Percentiles rank a stretch among this genome's conserved stretches.
Evolutionary conservation across 1,140 invertebrate species (phyloP).

Genomic region (Neodiprion fabricii): DNA sequence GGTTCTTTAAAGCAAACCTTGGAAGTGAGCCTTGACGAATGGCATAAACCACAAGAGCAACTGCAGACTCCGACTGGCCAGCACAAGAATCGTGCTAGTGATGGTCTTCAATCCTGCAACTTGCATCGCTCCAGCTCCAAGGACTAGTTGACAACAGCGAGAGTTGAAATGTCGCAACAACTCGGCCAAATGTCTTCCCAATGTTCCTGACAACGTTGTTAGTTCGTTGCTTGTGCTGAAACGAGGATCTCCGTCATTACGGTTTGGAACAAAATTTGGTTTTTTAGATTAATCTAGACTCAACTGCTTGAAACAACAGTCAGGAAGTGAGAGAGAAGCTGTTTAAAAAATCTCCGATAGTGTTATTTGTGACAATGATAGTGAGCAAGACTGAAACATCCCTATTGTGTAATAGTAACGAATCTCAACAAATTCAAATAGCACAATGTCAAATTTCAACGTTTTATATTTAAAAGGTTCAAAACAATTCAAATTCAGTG

Average conservation of each 20-base stretch:
- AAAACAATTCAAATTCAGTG: too few relatives aligned
- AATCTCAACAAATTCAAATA: too few relatives aligned
- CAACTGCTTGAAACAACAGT: too few relatives aligned
- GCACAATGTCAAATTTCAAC: too few relatives aligned
- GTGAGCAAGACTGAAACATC: too few relatives aligned
- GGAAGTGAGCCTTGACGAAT: conserved; percentile 73
- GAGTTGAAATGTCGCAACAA: conserved; percentile 91
- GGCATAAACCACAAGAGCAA: conserved; percentile 81
- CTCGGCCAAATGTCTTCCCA: conserved; percentile 85
- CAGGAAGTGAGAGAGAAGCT: too few relatives aligned
- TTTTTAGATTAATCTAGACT: background rate
- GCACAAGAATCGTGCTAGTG: conserved; percentile 90
- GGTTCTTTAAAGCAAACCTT: conserved; percentile 40
- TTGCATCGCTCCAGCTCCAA: conserved; percentile 94
- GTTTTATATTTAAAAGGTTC: too few relatives aligned
- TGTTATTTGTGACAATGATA: too few relatives aligned
- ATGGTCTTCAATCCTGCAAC: conserved; percentile 96
- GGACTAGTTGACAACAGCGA: conserved; percentile 89
- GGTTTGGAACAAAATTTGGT: conserved; percentile 22
- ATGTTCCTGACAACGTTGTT: conserved; percentile 69
- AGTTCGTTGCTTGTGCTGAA: conserved; percentile 62
- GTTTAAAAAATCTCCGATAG: too few relatives aligned
- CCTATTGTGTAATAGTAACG: too few relatives aligned
- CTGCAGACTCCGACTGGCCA: conserved; percentile 88
- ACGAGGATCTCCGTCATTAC: background rate